A percentile compares a stretch with the other conserved stretches of the same genome.
phyloP scores from a whole-genome alignment of 2,888 invertebrate species.

The Temnothorax unifasciatus region DNA sequence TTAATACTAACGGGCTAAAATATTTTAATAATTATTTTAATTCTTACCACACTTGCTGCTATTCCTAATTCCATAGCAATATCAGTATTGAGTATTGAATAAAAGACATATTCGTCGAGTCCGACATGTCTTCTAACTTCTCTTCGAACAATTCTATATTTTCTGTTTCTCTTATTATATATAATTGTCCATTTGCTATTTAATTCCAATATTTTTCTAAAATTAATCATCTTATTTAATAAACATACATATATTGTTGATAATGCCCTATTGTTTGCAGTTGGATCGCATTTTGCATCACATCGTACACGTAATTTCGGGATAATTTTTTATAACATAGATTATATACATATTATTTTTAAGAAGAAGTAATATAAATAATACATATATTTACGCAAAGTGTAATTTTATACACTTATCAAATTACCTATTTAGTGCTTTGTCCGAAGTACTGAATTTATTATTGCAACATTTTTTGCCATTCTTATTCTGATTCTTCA shows the following conservation, averaged over 20 bases:
- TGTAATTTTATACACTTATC: no score
- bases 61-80: constrained; percentile 70
- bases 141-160: background rate
- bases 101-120: constrained; percentile 73
- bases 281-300: background rate
- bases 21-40: background rate
- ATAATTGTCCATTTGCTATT: background rate
- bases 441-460: background rate
- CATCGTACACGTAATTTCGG: background rate
- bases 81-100: constrained; percentile 77
- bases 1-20: background rate
- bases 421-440: background rate
- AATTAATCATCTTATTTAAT: background rate
- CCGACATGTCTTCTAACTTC: background rate
- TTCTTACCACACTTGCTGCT: constrained; percentile 68
- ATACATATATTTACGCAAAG: background rate
- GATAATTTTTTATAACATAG: background rate
- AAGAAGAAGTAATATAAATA: background rate
- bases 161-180: background rate
- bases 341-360: background rate
- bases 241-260: constrained; percentile 7
- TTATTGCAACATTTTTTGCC: background rate
- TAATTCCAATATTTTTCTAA: background rate
- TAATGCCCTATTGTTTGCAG: background rate
- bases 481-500: constrained; percentile 23